These are phyloP conservation scores for Gandaritis pyraliata DNA, from an alignment of 2,888 invertebrate species.

Conservation along the genomic window DNA sequence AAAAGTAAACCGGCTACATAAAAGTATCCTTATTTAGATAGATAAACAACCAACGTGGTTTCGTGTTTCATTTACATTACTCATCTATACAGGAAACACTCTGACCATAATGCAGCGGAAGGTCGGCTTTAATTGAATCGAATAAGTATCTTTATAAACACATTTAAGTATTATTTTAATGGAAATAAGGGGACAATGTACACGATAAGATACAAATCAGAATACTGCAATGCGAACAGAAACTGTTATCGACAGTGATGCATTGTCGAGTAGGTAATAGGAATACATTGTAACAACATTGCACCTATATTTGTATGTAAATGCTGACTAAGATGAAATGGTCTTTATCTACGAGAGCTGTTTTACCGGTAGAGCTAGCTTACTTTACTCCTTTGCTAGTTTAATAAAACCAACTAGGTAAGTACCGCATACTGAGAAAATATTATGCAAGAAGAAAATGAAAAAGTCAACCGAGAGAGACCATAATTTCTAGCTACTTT, in stretches of 20 bases:
- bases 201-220: slow-evolving; percentile 24
- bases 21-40: slow-evolving; percentile 32
- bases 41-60: slow-evolving; percentile 37
- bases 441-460: slow-evolving; percentile 40
- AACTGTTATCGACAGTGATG: slow-evolving; percentile 28
- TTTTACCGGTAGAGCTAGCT: slow-evolving; percentile 29
- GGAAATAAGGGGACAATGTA: slow-evolving; percentile 26
- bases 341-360: background rate
- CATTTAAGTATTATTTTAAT: slow-evolving; percentile 23
- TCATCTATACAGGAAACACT: slow-evolving; percentile 40
- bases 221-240: slow-evolving; percentile 30
- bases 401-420: slow-evolving; percentile 30
- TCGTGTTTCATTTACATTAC: slow-evolving; percentile 39
- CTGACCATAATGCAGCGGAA: slow-evolving; percentile 37
- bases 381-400: slow-evolving; percentile 32
- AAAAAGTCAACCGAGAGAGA: slow-evolving; percentile 35
- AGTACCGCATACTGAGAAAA: slow-evolving; percentile 38
- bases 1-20: slow-evolving; percentile 14
- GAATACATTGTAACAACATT: slow-evolving; percentile 13
- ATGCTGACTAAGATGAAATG: slow-evolving; percentile 1
- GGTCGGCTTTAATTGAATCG: slow-evolving; percentile 40
- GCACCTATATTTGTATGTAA: slow-evolving; percentile 3
- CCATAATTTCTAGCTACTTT: slow-evolving; percentile 37
- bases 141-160: slow-evolving; percentile 26
- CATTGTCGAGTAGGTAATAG: slow-evolving; percentile 22